A percentile compares a stretch with the other conserved stretches of the same genome.
Conservation (phyloP, 2,797 vertebrate species). For the Sitta carolinensis region DNA sequence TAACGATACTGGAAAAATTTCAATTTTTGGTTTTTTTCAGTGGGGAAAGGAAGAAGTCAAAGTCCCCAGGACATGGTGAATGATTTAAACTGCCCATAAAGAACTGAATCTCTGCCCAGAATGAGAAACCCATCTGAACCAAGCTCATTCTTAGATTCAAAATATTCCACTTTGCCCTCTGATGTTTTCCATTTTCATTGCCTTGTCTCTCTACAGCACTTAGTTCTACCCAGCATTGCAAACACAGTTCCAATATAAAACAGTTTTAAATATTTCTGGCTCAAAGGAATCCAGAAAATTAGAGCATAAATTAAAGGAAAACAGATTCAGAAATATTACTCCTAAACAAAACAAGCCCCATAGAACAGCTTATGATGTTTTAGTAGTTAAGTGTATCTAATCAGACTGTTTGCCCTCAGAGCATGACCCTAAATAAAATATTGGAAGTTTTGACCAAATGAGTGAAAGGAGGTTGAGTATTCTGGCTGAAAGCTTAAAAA, state of each 20-base stretch:
- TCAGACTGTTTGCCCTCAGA: neutral
- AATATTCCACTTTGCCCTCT: neutral
- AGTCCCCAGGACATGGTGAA: neutral
- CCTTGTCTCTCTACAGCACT: neutral
- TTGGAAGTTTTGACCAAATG: neutral
- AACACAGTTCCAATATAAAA: neutral
- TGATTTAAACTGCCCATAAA: neutral
- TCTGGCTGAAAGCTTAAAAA: neutral
- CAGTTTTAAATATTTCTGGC: neutral
- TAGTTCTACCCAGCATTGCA: neutral
- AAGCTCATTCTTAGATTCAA: neutral
- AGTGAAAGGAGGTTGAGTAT: neutral
- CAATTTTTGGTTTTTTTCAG: neutral
- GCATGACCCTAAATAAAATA: neutral
- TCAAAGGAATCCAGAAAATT: neutral
- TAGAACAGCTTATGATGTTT: neutral
- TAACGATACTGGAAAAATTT: neutral
- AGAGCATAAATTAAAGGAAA: constrained; percentile 1
- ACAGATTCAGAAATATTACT: neutral
- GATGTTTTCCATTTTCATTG: neutral
- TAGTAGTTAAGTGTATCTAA: neutral
- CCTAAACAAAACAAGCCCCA: neutral
- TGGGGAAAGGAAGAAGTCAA: neutral
- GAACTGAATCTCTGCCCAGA: neutral
- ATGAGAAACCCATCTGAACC: neutral